Evolutionary conservation across 2,113 vertebrate species (phyloP), one percentile per base, ranked within the genome.

Genomic region (Nesogale talazaci): DNA sequence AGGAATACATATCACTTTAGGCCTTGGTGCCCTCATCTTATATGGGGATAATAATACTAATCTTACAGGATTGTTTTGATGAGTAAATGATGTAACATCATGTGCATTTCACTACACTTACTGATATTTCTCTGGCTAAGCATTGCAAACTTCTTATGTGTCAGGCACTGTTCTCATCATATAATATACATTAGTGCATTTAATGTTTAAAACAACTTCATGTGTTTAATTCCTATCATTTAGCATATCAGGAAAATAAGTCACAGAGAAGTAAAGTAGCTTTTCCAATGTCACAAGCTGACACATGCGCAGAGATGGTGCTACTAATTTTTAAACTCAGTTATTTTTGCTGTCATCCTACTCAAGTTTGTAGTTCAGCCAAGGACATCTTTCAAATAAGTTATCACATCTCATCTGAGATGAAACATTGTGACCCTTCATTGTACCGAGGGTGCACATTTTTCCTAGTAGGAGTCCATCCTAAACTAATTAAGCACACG

Each of bases 51-150:
- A 2, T 34, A 3, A 3, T 14, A 2, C 36, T 69, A 29, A 34
- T 34, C 36, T 83, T 52, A 19, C 10, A 61, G 38, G 76, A 52
- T 38, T 72, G 75, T 29, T 19, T 23, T 52, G 19, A 17, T 40
- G 25, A 70, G n/a, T 74, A 36, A 63, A 1, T 57, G 25, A 42
- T 9, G n/a, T 70, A 34, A 34, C 40, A 0, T 4, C 6, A 7
- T 11, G 2, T 2, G 3, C 22, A 15, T 1, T 3, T 20, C 42
- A 5, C 27, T 17, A 6, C 8, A 6, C 11, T 40, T 12, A 4
- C 6, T 34, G 20, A 23, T 80, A 75, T 29, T 65, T 11, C 17
- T 56, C n/a, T 52, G 46, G 9, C 46, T 52, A 52, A 52, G 46
- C 46, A 8, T 52, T 52, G 46, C 14, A 7, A 69, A 52, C 7